These are phyloP conservation scores for Tetranychus truncatus DNA, from an alignment of 2,888 invertebrate species.

Conservation along the genomic window DNA sequence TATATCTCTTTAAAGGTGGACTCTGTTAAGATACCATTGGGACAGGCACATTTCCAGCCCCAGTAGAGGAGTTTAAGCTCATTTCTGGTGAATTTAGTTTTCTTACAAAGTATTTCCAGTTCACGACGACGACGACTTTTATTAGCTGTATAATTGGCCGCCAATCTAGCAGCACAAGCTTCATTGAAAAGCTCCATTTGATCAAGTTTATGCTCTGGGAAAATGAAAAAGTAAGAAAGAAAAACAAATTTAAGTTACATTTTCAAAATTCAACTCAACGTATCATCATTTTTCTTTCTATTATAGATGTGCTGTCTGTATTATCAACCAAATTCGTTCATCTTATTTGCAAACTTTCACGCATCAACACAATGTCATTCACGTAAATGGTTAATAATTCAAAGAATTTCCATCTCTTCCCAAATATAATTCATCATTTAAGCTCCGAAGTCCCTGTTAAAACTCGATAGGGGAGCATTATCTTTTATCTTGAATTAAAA, in stretches of 20 bases:
- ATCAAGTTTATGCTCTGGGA: slow-evolving; percentile 21
- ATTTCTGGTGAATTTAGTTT: slow-evolving; percentile 71
- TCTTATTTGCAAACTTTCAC: too few species aligned
- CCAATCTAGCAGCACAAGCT: slow-evolving; percentile 19
- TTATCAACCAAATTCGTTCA: too few species aligned
- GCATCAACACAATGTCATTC: too few species aligned
- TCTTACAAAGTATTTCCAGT: slow-evolving; percentile 57
- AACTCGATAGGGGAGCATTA: too few species aligned
- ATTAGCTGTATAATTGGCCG: slow-evolving; percentile 15
- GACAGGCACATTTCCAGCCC: slow-evolving; percentile 60
- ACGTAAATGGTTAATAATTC: too few species aligned
- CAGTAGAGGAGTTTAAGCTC: slow-evolving; percentile 88
- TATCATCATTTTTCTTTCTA: neutral
- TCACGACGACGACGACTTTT: slow-evolving; percentile 17
- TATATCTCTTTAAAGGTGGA: slow-evolving; percentile 90
- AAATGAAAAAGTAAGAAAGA: neutral
- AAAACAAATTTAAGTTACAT: neutral
- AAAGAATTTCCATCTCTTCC: too few species aligned
- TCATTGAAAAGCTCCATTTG: slow-evolving; percentile 22
- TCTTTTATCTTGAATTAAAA: too few species aligned
- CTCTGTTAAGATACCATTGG: slow-evolving; percentile 56
- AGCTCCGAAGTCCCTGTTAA: too few species aligned
- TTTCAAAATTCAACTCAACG: neutral
- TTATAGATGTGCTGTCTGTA: too few species aligned
- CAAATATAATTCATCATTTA: too few species aligned